Percentiles rank a stretch among this genome's conserved stretches.
phyloP scores from a whole-genome alignment of 2,888 invertebrate species.

The Cheilosia pagana region DNA sequence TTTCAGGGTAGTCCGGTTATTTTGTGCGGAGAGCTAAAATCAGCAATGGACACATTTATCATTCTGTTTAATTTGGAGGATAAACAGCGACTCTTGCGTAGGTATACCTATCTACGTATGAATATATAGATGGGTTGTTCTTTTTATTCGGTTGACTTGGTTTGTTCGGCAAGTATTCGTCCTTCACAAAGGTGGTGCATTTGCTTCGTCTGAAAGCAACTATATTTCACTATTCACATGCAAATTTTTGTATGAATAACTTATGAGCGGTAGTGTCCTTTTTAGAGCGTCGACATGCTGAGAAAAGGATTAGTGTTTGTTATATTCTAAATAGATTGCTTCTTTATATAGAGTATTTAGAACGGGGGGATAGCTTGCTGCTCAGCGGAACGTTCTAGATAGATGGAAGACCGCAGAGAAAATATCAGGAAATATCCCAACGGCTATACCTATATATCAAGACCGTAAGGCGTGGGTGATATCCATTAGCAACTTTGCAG shows the following conservation, averaged over 20 bases:
- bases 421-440: too few relatives aligned
- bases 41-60: constrained; percentile 19
- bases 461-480: too few relatives aligned
- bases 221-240: constrained; percentile 3
- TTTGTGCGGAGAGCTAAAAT: constrained; percentile 2
- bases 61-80: constrained; percentile 28
- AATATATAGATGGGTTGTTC: neutral
- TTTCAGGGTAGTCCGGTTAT: neutral
- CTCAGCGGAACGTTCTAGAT: too few relatives aligned
- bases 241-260: constrained; percentile 17
- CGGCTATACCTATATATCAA: too few relatives aligned
- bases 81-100: constrained; percentile 3
- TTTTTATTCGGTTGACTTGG: neutral
- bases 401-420: too few relatives aligned
- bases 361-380: too few relatives aligned
- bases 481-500: too few relatives aligned
- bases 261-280: constrained; percentile 7
- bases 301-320: neutral
- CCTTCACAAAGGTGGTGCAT: constrained; percentile 4
- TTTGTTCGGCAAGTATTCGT: neutral
- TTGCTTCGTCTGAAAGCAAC: neutral
- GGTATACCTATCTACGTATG: neutral
- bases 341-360: too few relatives aligned
- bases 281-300: neutral
- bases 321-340: too few relatives aligned